Evolutionary conservation across 1,140 invertebrate genomes (phyloP), one percentile per base, ranked within the genome.

Genomic region (Zaprionus africanus): DNA sequence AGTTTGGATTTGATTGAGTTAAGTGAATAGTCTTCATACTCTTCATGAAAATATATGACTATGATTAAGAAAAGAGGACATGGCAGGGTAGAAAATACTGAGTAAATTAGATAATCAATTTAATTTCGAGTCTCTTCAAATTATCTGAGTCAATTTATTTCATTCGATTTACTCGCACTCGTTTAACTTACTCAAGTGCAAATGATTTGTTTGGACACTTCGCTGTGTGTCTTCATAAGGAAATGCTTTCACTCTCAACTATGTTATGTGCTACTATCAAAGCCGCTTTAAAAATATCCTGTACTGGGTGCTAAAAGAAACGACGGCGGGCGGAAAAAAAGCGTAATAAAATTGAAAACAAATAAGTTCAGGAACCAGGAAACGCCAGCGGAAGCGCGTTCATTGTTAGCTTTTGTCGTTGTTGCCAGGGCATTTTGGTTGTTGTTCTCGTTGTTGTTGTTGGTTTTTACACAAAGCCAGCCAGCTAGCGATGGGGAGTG

Each of bases 321-420:
- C 43, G 36, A 51, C 26, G 13, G n/a, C 9, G 9, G 0, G 31
- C 19, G 54, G 22, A 22, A 51, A 63, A 61, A 57, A 9, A 49
- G 54, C 60, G 68, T 79, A 64, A 82, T 71, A 72, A 86, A 86
- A 86, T 87, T 87, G 83, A 59, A 80, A 87, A 87, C 83, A 87
- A 87, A 87, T 82, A 79, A 78, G 77, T 79, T 85, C 67, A 85
- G 76, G 58, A 73, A 79, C 63, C 67, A 65, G 74, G 76, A 71
- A 76, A 62, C 69, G 61, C 61, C 70, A 66, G 51, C 79, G 83
- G 83, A 86, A 86, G 56, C 62, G 72, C 56, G 82, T 76, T 86
- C 76, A 79, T 85, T 81, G 82, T 69, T 85, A 63, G 76, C 79
- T 77, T 76, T 81, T 85, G 69, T 73, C 58, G 69, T 57, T 71